Conservation (phyloP, 1,140 invertebrate genomes). For the Leptonema lineaticorne region DNA sequence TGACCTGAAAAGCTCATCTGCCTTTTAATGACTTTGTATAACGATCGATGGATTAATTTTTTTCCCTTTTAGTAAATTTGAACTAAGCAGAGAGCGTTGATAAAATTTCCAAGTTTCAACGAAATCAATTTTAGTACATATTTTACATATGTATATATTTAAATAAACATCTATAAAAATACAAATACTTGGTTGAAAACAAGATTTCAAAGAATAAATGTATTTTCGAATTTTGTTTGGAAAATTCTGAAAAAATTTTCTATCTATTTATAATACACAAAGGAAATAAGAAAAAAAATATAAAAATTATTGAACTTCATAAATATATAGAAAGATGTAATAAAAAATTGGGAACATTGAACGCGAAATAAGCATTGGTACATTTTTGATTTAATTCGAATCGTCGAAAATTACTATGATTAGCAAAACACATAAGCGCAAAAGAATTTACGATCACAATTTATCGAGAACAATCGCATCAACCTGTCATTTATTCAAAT, state of each 20-base stretch:
- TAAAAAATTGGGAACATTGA: neutral
- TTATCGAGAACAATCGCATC: conserved; percentile 1
- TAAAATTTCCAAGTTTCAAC: too few relatives aligned
- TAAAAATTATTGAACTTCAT: neutral
- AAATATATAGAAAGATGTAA: neutral
- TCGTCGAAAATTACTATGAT: conserved; percentile 8
- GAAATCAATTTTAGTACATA: too few relatives aligned
- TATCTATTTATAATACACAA: neutral
- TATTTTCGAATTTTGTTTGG: too few relatives aligned
- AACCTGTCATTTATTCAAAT: neutral
- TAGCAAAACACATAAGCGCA: neutral
- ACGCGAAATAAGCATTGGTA: too few relatives aligned
- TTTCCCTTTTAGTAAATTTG: neutral
- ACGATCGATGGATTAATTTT: too few relatives aligned
- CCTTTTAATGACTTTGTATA: too few relatives aligned
- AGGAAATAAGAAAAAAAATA: neutral
- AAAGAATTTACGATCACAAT: neutral
- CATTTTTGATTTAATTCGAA: neutral
- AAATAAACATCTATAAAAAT: too few relatives aligned
- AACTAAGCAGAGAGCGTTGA: too few relatives aligned
- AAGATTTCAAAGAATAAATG: too few relatives aligned
- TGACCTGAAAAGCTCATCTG: conserved; percentile 33
- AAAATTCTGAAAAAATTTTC: too few relatives aligned
- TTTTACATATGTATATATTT: too few relatives aligned
- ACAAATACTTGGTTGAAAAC: too few relatives aligned